phyloP scores from a whole-genome alignment of 2,797 vertebrate species.

The Enteromius treurensis region DNA sequence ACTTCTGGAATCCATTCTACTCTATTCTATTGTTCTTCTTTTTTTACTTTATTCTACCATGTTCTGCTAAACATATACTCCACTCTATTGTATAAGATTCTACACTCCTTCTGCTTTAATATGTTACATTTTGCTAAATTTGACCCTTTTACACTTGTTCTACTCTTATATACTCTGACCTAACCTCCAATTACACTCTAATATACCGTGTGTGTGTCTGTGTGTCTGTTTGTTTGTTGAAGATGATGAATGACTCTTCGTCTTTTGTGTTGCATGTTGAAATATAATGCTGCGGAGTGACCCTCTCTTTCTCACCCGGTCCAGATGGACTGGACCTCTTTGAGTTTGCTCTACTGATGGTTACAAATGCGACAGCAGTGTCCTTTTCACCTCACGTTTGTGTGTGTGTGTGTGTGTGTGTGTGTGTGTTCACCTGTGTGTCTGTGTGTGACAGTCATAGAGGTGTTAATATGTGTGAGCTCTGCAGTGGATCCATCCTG shows the following conservation, averaged over 20 bases:
- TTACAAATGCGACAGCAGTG: slow-evolving; percentile 24
- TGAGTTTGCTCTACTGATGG: slow-evolving; percentile 17
- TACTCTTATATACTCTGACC: not conserved
- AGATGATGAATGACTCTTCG: not conserved
- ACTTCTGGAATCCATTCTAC: not conserved
- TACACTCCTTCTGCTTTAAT: not conserved
- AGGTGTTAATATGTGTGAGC: slow-evolving; percentile 35
- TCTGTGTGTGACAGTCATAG: not conserved
- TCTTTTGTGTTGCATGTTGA: not conserved
- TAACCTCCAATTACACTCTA: not conserved
- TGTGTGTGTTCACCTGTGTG: not conserved
- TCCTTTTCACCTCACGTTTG: not conserved
- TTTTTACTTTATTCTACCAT: not conserved
- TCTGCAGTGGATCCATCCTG: slow-evolving; percentile 19
- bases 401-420: slow-evolving; percentile 23
- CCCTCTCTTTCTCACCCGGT: not conserved
- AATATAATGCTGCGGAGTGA: not conserved
- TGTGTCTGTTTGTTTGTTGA: not conserved
- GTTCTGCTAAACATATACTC: not conserved
- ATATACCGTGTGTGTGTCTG: not conserved
- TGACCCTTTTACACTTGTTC: not conserved
- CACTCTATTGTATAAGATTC: not conserved
- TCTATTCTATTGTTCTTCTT: not conserved
- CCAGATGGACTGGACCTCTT: slow-evolving; percentile 23
- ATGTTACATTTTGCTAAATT: not conserved